Base-by-base conservation (phyloP, 2,888 invertebrate genomes). In the Blastobasis lacticolella region DNA sequence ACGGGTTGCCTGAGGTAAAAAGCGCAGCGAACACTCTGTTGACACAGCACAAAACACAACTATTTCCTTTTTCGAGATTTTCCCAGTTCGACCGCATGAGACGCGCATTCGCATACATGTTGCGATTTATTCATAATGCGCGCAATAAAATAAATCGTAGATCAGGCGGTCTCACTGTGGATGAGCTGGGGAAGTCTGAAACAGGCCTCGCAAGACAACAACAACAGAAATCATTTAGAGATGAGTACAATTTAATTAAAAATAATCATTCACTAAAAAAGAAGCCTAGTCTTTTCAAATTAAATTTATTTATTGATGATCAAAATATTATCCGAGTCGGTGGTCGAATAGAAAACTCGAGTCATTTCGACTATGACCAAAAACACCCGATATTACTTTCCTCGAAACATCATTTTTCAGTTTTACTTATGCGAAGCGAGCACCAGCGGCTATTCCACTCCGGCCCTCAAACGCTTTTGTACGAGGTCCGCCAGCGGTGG, bases 371-470 rank as follows among this genome's bases (percentile, higher is more conserved):
- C 7, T 55, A 49, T 49, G 51, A 54, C 36, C 55, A 54, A 49
- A 54, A 54, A 48, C 55, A 56, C 38, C 55, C 55, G 6, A 49
- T 57, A 37, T 41, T 57, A 38, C 37, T 57, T 37, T 37, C 49
- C n/a, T 40, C 53, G 10, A 46, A 41, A 23, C 50, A 55, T 50
- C 46, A 45, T 8, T 42, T 57, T 8, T 50, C 53, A 6, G 50
- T 44, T 36, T 42, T 48, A 36, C 8, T 41, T 8, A 10, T 48
- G 10, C 23, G 36, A 36, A 6, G 10, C 5, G 41, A 48, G 9
- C 48, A 48, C 37, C 7, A n/a, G 8, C 5, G 37, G 48, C 37
- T 55, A 1, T 45, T 55, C 38, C 57, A 57, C 47, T 49, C 54
- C 8, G 56, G 54, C 4, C 54, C 54, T 10, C 52, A 57, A 37